Base-by-base conservation (phyloP, 2,113 vertebrate genomes). In the Aleadryas rufinucha region DNA sequence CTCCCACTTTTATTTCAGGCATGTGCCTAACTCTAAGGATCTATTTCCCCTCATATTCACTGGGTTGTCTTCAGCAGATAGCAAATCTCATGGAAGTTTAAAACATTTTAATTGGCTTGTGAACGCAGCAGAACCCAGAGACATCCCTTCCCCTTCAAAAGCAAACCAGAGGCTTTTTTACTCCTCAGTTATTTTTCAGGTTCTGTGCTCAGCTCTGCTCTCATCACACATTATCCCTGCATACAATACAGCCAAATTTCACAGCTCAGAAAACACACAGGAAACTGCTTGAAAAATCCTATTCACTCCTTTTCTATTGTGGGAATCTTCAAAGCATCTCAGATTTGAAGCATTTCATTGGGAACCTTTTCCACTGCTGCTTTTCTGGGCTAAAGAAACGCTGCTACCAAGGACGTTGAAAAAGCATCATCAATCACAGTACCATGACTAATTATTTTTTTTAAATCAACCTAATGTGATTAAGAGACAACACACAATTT, bases 401-500 rank as follows among this genome's bases (percentile, higher is more conserved):
- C 93, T 28, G 35, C 95, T 92, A 57, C 65, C 65, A 95, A 91
- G 72, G 82, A 97, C 68, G 93, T 91, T 96, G 65, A 91, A 96
- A 97, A 97, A 97, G 50, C 84, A 92, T 88, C 54, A 52, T 63
- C 53, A 88, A 80, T 78, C 60, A 87, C 71, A 98, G 96, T 97
- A 96, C 26, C 49, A 5, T 20, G 21, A 82, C 20, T 64, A 31
- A 16, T 71, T 74, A 57, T 70, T 35, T 31, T 68, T 60, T 35
- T 11, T 0, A 90, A 95, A 92, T 89, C 96, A 97, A 94, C 84
- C 72, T 93, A 96, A 98, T 94, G 93, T 41, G 60, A 81, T 96
- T 96, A 97, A 97, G 96, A 96, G 91, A 97, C 68, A 95, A 94
- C 86, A 97, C 82, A 89, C 84, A 81, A 92, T 97, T 97, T 96